Base-by-base conservation (phyloP, 2,888 invertebrate genomes). In the Synanthedon vespiformis region DNA sequence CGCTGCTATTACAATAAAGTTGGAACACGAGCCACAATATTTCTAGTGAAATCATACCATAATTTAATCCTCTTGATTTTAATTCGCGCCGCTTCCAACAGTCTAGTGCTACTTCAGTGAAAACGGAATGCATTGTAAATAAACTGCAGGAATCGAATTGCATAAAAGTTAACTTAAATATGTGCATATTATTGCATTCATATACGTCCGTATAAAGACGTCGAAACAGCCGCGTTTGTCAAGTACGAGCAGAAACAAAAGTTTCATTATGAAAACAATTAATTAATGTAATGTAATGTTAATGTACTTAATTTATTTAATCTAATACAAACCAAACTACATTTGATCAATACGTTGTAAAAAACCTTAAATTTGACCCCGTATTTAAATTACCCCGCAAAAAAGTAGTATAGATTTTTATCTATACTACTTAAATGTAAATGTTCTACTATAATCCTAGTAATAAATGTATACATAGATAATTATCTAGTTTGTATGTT, bases 151-250 rank as follows among this genome's bases (percentile, higher is more conserved):
- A 71, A 80, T 84, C 83, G 71, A 71, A 79, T 85, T 78, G 82
- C 84, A 77, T 72, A 73, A 75, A 51, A 54, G 50, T 49, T 59
- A 60, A 65, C 66, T 81, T 81, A 80, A 82, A 80, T 83, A 82
- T 84, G 82, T 77, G 77, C 83, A 80, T 84, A 80, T 76, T 82
- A 84, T 78, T 81, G 76, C 75, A 73, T 74, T 73, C 73, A 68
- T 72, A 67, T 72, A 67, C 72, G 70, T 68, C 72, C 69, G 62
- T 77, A 86, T 85, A 85, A 84, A 84, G 84, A 83, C 80, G 77
- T 85, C 84, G 80, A 68, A 73, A 61, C 18, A 3, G n/a, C n/a
- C 34, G 10, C 10, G 44, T n/a, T 44, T 44, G 44, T n/a, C n/a
- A n/a, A n/a, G n/a, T 44, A 44, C 13, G 14, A 12, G 14, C 44